A percentile compares a stretch with the other conserved stretches of the same genome.
phyloP scores from a whole-genome alignment of 2,113 vertebrate genomes.

The Cyanoderma ruficeps region DNA sequence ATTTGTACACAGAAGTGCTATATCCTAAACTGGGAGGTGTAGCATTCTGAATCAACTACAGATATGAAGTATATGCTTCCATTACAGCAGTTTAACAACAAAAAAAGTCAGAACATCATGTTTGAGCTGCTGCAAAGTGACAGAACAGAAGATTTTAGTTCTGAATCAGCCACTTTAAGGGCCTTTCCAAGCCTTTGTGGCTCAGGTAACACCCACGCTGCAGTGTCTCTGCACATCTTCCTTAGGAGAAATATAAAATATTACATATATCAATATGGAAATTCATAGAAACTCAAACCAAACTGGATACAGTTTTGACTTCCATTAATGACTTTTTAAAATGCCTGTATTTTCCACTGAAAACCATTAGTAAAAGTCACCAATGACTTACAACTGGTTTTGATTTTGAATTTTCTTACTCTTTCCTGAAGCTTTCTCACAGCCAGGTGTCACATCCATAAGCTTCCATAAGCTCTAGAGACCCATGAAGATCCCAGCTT shows the following conservation, averaged over 20 bases:
- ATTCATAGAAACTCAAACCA: neutral
- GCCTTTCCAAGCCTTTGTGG: neutral
- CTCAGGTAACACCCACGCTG: rapidly evolving
- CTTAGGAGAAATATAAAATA: neutral
- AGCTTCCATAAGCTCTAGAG: neutral
- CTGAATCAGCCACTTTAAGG: neutral
- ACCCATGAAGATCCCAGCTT: neutral
- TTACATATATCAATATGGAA: too few species aligned
- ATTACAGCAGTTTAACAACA: neutral
- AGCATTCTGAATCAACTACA: neutral
- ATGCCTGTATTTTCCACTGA: neutral
- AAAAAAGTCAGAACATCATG: neutral
- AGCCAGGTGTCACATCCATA: neutral
- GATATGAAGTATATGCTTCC: neutral
- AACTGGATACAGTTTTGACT: neutral
- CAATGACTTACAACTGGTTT: neutral
- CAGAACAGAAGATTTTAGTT: neutral
- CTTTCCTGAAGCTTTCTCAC: neutral
- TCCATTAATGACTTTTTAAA: neutral
- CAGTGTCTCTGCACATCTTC: neutral
- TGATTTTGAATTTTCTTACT: neutral
- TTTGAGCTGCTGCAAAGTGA: neutral
- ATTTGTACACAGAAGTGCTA: neutral
- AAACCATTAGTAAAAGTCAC: neutral
- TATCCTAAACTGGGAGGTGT: neutral